phyloP scores from a whole-genome alignment of 30 jellyfish, hydroid and myxozoan genomes.

The Nemopilema nomurai region DNA sequence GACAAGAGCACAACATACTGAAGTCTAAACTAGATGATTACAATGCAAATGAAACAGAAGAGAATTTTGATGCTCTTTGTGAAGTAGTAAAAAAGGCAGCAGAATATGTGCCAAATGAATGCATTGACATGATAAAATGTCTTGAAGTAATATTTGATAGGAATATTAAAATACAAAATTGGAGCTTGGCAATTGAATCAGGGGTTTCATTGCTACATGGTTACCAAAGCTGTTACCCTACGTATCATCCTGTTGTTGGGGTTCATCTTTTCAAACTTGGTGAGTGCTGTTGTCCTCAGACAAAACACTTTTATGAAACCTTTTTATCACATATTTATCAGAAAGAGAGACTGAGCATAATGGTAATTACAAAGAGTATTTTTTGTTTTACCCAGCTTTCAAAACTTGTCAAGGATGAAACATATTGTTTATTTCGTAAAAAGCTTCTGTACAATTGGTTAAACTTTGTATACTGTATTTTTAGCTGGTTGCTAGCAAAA shows the following conservation, averaged over 20 bases:
- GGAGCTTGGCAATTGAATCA: constrained; percentile 68
- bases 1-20: neutral
- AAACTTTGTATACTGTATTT: too few species aligned
- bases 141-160: constrained; percentile 79
- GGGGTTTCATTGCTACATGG: constrained; percentile 53
- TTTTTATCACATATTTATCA: too few species aligned
- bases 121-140: constrained; percentile 58
- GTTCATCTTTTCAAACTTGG: constrained; percentile 82
- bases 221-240: constrained; percentile 38
- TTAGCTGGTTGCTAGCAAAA: too few species aligned
- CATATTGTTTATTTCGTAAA: too few species aligned
- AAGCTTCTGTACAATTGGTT: too few species aligned
- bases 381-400: too few species aligned
- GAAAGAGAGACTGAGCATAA: too few species aligned
- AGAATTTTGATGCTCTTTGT: constrained; percentile 18
- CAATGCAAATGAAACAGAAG: constrained; percentile 6
- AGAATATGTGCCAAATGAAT: constrained; percentile 48
- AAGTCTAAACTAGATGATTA: neutral
- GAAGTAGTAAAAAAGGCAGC: constrained; percentile 20
- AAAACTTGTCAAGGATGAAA: too few species aligned
- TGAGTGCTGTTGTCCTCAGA: constrained; percentile 8
- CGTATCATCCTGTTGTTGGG: constrained; percentile 75
- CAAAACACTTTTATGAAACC: too few species aligned
- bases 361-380: too few species aligned
- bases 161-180: constrained; percentile 38